phyloP scores from a whole-genome alignment of 2,113 vertebrate species.

The Addax nasomaculatus region DNA sequence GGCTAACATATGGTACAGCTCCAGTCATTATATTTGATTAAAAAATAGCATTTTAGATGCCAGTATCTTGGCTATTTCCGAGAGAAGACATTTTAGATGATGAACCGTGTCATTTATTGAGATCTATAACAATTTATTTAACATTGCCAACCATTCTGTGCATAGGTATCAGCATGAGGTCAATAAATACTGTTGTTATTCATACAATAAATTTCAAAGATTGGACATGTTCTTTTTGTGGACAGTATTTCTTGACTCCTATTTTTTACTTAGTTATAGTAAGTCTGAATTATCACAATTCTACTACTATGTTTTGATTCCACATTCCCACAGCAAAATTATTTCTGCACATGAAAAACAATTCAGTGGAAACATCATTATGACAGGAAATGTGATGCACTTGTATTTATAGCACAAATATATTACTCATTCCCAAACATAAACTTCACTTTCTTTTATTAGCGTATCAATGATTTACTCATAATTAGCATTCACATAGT shows the following conservation, averaged over 20 bases:
- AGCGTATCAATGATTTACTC: conserved; percentile 27
- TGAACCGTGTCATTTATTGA: neutral
- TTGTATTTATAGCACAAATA: neutral
- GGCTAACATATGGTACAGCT: conserved; percentile 36
- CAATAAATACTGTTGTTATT: conserved; percentile 32
- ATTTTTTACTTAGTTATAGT: conserved; percentile 30
- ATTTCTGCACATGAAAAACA: neutral
- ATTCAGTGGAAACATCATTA: neutral
- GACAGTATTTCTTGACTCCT: conserved; percentile 46
- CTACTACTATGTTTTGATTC: neutral
- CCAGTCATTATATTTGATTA: neutral
- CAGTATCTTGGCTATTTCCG: conserved; percentile 11
- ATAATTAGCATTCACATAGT: conserved; percentile 41
- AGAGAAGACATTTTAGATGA: conserved; percentile 20
- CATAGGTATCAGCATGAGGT: neutral
- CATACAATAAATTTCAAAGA: conserved; percentile 36
- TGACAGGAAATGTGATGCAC: neutral
- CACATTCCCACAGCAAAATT: neutral
- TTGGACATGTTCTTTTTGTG: neutral
- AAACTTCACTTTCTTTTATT: conserved; percentile 40
- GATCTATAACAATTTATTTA: conserved; percentile 41
- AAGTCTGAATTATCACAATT: conserved; percentile 24
- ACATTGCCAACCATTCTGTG: neutral
- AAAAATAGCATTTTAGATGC: conserved; percentile 40
- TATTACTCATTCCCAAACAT: neutral